Percentiles rank a stretch among this genome's conserved stretches.
Evolutionary conservation across 1,140 invertebrate species (phyloP).

Genomic region (Orchestia grillus): DNA sequence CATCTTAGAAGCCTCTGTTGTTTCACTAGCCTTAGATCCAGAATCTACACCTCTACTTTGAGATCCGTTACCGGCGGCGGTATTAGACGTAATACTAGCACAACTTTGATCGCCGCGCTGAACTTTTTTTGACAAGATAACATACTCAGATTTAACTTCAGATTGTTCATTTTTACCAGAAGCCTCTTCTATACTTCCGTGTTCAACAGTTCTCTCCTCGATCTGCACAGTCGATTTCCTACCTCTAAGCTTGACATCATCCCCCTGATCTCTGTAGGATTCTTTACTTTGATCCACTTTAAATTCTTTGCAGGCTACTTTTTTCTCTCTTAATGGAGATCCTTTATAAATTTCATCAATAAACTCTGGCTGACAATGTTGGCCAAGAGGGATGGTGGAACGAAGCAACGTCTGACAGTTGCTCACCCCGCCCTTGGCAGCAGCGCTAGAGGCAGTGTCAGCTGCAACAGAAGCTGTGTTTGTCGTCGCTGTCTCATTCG

Average conservation of each 20-base stretch:
- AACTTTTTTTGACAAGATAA: background rate
- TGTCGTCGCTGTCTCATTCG: background rate
- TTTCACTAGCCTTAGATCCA: background rate
- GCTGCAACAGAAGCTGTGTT: background rate
- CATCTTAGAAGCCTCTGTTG: background rate
- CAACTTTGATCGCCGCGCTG: background rate
- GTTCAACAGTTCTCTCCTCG: background rate
- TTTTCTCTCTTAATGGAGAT: background rate
- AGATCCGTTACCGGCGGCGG: background rate
- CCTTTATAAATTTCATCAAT: background rate
- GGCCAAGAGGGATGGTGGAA: background rate
- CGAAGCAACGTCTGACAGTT: background rate
- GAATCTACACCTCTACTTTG: background rate
- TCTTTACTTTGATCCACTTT: background rate
- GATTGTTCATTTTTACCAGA: background rate
- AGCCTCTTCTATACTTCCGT: background rate
- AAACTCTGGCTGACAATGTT: background rate
- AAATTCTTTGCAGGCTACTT: background rate
- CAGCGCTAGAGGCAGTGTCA: background rate
- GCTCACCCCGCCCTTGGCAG: conserved; percentile 14
- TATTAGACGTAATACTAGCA: background rate
- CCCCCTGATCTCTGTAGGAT: background rate
- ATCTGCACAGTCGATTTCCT: background rate
- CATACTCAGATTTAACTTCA: background rate
- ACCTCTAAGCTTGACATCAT: background rate